Conservation (phyloP, 2,113 vertebrate species). For the Cebidichthys violaceus region DNA sequence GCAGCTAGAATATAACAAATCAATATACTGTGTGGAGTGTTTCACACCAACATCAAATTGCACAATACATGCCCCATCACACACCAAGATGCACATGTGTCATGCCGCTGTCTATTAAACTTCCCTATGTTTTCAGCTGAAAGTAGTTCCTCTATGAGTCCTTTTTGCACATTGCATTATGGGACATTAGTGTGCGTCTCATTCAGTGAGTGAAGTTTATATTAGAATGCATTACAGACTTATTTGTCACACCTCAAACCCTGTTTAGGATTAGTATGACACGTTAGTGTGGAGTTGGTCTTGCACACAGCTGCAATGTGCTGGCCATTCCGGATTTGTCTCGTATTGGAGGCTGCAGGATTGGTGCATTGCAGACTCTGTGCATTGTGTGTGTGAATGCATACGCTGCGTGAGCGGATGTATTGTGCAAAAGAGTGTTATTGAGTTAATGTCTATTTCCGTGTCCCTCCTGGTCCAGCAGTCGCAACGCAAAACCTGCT, state of each 20-base stretch:
- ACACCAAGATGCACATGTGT: neutral
- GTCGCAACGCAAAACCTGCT: slow-evolving; percentile 81
- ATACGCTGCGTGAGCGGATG: neutral
- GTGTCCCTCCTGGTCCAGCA: slow-evolving; percentile 75
- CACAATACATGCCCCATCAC: neutral
- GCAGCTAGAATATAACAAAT: neutral
- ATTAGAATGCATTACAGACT: neutral
- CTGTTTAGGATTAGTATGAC: too few relatives aligned
- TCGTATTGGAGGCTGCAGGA: neutral
- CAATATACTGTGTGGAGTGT: neutral
- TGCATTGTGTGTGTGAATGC: neutral
- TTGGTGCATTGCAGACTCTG: neutral
- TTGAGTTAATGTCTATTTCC: slow-evolving; percentile 15
- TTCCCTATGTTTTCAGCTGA: neutral
- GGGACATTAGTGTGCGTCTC: neutral
- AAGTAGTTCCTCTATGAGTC: neutral
- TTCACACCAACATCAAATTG: neutral
- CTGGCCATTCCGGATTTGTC: neutral
- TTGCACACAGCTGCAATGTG: neutral
- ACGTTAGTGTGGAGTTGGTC: neutral
- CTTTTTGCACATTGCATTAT: neutral
- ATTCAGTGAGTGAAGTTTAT: neutral
- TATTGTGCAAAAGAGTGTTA: neutral
- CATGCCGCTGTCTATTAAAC: neutral
- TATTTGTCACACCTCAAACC: neutral